A percentile compares a stretch with the other conserved stretches of the same genome.
Conservation (phyloP, 2,113 vertebrate genomes). For the Thamnaconus septentrionalis region DNA sequence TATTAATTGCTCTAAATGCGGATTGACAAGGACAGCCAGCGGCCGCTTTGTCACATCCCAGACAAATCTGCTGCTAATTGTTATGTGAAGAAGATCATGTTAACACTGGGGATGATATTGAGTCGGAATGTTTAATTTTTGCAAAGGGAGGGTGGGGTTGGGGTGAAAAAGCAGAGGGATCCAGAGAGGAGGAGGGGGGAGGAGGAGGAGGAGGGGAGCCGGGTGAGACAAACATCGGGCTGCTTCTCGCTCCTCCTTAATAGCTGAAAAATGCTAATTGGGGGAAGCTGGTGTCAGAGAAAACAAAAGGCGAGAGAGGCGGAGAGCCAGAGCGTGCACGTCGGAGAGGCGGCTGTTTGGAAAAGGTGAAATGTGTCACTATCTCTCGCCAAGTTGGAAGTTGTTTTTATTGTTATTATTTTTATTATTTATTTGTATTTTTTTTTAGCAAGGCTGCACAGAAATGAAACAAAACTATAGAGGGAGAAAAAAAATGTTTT, state of each 20-base stretch:
- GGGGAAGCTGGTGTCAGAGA: constrained; percentile 65
- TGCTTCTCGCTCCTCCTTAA: constrained; percentile 66
- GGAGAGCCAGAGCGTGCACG: constrained; percentile 46
- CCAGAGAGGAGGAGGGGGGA: constrained; percentile 29
- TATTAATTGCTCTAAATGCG: constrained; percentile 54
- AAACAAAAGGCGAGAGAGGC: constrained; percentile 71
- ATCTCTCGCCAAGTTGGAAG: constrained; percentile 35
- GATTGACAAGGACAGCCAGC: constrained; percentile 31
- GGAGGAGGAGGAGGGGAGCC: constrained; percentile 26
- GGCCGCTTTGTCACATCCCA: constrained; percentile 32
- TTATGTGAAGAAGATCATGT: constrained; percentile 49
- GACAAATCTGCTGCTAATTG: constrained; percentile 45
- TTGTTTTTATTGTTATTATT: background rate
- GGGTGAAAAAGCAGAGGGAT: constrained; percentile 2
- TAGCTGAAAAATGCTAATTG: constrained; percentile 79
- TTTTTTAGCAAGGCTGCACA: constrained; percentile 35
- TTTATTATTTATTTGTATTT: background rate
- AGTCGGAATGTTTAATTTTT: constrained; percentile 20
- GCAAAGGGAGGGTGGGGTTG: constrained; percentile 30
- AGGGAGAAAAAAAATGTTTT: background rate
- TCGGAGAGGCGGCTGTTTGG: constrained; percentile 60
- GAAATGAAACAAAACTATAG: background rate
- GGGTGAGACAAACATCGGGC: constrained; percentile 68
- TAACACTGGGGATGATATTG: constrained; percentile 50
- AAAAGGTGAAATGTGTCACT: constrained; percentile 68